Percentiles rank a stretch among this genome's conserved stretches.
These are phyloP conservation scores for Furcifer pardalis DNA, from an alignment of 2,797 vertebrate genomes.

Conservation along the genomic window DNA sequence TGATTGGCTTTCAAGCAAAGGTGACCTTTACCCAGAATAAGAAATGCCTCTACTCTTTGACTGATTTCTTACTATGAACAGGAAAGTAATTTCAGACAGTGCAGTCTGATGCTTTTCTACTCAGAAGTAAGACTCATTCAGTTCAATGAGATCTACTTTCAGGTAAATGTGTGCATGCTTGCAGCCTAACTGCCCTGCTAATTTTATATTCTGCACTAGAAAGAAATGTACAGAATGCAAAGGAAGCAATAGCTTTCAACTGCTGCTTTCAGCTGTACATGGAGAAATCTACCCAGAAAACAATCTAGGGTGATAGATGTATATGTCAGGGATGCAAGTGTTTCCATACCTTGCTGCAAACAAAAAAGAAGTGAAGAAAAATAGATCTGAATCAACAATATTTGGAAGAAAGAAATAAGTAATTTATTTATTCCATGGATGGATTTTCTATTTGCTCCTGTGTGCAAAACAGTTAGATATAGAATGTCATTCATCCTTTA, in stretches of 20 bases:
- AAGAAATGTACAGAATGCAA: slow-evolving; percentile 25
- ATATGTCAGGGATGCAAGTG: slow-evolving; percentile 2
- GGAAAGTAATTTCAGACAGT: background rate
- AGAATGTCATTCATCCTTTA: slow-evolving; percentile 28
- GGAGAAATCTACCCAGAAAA: slow-evolving; percentile 26
- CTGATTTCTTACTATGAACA: background rate
- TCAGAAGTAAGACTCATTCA: background rate
- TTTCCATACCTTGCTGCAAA: background rate
- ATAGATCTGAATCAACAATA: slow-evolving; percentile 25
- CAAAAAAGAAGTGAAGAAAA: slow-evolving; percentile 25
- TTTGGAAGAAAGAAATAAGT: slow-evolving; percentile 29
- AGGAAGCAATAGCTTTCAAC: slow-evolving; percentile 11
- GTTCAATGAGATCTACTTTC: background rate
- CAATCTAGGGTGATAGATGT: slow-evolving; percentile 31
- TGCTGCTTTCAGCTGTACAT: background rate
- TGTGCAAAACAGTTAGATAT: slow-evolving; percentile 39
- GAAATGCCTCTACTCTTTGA: background rate
- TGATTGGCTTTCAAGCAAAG: too few species aligned
- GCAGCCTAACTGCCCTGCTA: background rate
- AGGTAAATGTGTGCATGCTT: background rate
- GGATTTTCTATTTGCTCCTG: slow-evolving; percentile 31
- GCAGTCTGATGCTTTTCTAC: background rate
- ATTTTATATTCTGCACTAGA: background rate
- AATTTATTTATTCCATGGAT: slow-evolving; percentile 29
- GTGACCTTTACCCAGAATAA: too few species aligned